phyloP scores from a whole-genome alignment of 2,113 vertebrate species.

The Bos indicus region DNA sequence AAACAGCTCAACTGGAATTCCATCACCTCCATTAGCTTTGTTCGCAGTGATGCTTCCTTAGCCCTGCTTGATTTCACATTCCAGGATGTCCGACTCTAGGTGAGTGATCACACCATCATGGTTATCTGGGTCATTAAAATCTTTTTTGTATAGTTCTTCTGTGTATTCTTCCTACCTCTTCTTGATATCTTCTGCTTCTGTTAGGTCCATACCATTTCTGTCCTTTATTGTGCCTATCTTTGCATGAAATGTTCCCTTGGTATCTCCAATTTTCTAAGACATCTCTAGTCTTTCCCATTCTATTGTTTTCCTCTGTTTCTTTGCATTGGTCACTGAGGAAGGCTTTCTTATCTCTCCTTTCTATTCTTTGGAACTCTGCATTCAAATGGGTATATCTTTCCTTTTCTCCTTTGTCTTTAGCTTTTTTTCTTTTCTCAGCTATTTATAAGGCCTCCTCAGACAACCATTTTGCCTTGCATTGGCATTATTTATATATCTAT shows the following conservation, averaged over 20 bases:
- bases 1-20: neutral
- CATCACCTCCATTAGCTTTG: neutral
- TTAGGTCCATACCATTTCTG: neutral
- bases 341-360: neutral
- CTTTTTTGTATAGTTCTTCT: neutral
- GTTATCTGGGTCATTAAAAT: neutral
- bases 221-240: neutral
- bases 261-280: neutral
- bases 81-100: neutral
- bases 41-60: neutral
- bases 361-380: neutral
- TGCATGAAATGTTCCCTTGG: neutral
- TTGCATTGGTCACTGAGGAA: neutral
- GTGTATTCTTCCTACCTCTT: neutral
- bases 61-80: neutral
- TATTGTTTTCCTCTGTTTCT: neutral
- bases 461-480: neutral
- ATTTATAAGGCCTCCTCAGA: neutral
- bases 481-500: neutral
- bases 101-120: neutral
- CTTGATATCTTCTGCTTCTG: neutral
- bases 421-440: neutral
- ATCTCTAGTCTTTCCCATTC: neutral
- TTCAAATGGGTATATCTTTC: neutral
- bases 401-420: neutral